A percentile compares a stretch with the other conserved stretches of the same genome.
These are phyloP conservation scores for Rotaria magnacalcarata DNA, from an alignment of 2,888 invertebrate species.

Conservation along the genomic window DNA sequence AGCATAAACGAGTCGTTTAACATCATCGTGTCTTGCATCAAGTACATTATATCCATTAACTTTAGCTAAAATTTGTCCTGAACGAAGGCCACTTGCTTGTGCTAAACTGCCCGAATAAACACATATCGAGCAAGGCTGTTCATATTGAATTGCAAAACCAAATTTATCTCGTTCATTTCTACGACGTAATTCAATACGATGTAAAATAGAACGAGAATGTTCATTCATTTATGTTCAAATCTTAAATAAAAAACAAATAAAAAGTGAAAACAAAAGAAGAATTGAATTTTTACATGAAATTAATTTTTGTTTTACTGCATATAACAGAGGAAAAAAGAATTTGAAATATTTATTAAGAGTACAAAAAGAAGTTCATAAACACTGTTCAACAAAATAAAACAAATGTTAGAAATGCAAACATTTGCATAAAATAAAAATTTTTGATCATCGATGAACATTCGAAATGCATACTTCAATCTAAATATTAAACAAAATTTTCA, in stretches of 20 bases:
- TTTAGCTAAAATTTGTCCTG: constrained; percentile 24
- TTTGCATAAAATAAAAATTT: neutral
- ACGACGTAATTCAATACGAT: constrained; percentile 20
- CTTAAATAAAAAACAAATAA: neutral
- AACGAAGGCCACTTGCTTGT: neutral
- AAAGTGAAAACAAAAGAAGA: neutral
- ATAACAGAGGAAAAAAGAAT: neutral
- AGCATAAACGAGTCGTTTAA: constrained; percentile 27
- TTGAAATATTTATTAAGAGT: neutral
- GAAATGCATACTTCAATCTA: constrained; percentile 36
- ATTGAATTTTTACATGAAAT: neutral
- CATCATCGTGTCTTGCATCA: constrained; percentile 21
- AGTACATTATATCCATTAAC: constrained; percentile 15
- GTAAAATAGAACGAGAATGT: neutral
- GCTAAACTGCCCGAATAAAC: constrained; percentile 25
- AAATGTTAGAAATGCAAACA: no score
- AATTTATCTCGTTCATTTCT: neutral
- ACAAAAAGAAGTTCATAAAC: neutral
- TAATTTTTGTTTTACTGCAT: neutral
- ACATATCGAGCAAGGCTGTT: constrained; percentile 26
- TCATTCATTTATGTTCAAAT: neutral
- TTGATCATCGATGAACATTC: neutral
- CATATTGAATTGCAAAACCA: constrained; percentile 33
- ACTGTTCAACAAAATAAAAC: neutral
- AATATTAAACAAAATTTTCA: neutral